Base-by-base conservation (phyloP, 2,888 invertebrate genomes). In the Oxystoma pomonae region DNA sequence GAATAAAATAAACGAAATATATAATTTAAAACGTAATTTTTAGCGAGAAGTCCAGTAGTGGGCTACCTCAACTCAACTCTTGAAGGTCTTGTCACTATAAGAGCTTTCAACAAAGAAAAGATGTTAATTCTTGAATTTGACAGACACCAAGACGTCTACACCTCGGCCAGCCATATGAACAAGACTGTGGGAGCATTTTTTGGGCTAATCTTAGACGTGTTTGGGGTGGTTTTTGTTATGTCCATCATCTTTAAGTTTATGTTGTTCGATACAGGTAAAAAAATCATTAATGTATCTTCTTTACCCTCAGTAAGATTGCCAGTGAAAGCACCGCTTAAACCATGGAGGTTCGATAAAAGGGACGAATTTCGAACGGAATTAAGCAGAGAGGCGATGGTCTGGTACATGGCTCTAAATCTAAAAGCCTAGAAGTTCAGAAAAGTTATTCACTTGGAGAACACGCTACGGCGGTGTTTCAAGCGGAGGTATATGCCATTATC, bases 1-100 rank as follows among this genome's bases (percentile, higher is more conserved):
- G n/a, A n/a, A n/a, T n/a, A n/a, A n/a, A n/a, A n/a, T n/a, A n/a
- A n/a, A n/a, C n/a, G n/a, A n/a, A n/a, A n/a, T n/a, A n/a, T n/a
- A n/a, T n/a, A n/a, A 35, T 35, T 35, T 19, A 3, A 16, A 53
- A 53, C 53, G n/a, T 53, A 17, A 16, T 64, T 73, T 75, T 67
- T 67, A 79, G 79, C 77, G 49, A 70, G 78, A 64, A 78, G 78
- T 65, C 79, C 80, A 12, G 72, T 79, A 58, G 69, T 79, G 58
- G 79, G 78, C 18, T 77, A 78, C 59, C 60, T 80, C 16, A 80
- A 77, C 61, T 74, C 79, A 5, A 75, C 79, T 7, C 65, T 80
- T 17, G 78, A 79, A 68, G 80, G 80, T 20, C 58, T 79, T 19
- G 68, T 76, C n/a, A 76, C 77, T 9, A 76, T 79, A n/a, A 68